Evolutionary conservation across 2,888 invertebrate species (phyloP).

Genomic region (Drosophila heteroneura): DNA sequence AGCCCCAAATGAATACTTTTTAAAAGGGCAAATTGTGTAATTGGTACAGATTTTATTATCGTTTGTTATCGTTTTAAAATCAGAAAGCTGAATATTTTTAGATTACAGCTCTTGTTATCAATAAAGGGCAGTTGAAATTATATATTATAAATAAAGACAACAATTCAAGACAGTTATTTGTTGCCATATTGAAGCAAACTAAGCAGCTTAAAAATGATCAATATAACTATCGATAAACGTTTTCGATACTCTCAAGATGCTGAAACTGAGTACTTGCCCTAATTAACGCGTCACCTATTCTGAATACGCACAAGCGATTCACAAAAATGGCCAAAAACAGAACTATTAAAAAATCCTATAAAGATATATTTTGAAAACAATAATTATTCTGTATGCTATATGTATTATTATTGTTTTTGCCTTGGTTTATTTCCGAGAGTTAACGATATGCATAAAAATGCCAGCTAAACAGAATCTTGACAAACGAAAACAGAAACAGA

Average conservation of each 20-base stretch:
- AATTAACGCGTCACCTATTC: constrained; percentile 15
- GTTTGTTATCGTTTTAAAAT: background rate
- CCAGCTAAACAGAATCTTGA: constrained; percentile 54
- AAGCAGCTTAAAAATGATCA: background rate
- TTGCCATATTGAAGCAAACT: background rate
- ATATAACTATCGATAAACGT: constrained; percentile 1
- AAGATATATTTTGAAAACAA: constrained; percentile 27
- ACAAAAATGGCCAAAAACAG: constrained; percentile 18
- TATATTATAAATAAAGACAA: background rate
- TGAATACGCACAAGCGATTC: background rate
- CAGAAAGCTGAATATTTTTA: background rate
- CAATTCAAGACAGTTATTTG: background rate
- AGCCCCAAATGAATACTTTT: background rate
- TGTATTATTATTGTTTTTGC: constrained; percentile 65
- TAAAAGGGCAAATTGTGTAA: background rate
- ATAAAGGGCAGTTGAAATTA: background rate
- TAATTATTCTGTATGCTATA: constrained; percentile 30
- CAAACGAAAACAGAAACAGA: constrained; percentile 35
- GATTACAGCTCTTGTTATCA: background rate
- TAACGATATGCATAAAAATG: constrained; percentile 77
- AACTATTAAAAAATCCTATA: constrained; percentile 37
- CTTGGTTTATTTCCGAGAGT: constrained; percentile 79
- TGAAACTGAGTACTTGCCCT: background rate
- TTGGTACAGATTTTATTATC: background rate
- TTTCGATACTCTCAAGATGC: background rate